Evolutionary conservation across 2,888 invertebrate species (phyloP).

Genomic region (Amblyjoppa proteus): DNA sequence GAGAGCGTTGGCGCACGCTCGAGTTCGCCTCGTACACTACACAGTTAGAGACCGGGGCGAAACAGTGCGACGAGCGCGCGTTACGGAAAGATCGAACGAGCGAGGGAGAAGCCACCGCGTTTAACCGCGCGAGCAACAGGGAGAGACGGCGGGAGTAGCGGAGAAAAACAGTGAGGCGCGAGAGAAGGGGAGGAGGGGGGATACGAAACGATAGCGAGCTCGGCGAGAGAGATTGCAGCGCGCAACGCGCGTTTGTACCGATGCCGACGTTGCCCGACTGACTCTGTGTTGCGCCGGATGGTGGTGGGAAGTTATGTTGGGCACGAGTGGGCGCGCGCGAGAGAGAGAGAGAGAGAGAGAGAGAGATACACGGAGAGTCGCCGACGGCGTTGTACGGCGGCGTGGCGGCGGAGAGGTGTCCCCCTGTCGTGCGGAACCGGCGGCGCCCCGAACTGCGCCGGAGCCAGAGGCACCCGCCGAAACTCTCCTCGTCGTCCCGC

Average conservation of each 20-base stretch:
- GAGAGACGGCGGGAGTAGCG: constrained; percentile 26
- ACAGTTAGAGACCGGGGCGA: constrained; percentile 27
- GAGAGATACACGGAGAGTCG: constrained; percentile 47
- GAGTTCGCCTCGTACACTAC: constrained; percentile 44
- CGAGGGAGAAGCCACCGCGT: not conserved
- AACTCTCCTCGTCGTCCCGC: constrained; percentile 76
- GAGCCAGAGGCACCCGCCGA: constrained; percentile 77
- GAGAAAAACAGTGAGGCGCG: constrained; percentile 28
- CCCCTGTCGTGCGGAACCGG: constrained; percentile 54
- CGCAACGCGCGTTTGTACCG: constrained; percentile 40
- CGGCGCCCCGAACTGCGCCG: constrained; percentile 51
- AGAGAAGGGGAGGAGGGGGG: constrained; percentile 14
- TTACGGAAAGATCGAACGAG: constrained; percentile 38
- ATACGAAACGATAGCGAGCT: constrained; percentile 19
- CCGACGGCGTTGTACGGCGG: constrained; percentile 54
- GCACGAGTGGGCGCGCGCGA: constrained; percentile 31
- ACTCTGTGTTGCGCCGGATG: not conserved
- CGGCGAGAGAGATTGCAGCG: constrained; percentile 34
- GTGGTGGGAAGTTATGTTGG: constrained; percentile 42
- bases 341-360: constrained; percentile 45
- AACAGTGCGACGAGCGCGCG: constrained; percentile 22
- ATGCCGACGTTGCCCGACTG: constrained; percentile 26
- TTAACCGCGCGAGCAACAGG: not conserved
- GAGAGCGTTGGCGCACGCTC: constrained; percentile 64
- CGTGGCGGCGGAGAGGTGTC: constrained; percentile 61